Evolutionary conservation across 2,888 invertebrate species (phyloP), one percentile per base, ranked within the genome.

Genomic region (Crematogaster levior): DNA sequence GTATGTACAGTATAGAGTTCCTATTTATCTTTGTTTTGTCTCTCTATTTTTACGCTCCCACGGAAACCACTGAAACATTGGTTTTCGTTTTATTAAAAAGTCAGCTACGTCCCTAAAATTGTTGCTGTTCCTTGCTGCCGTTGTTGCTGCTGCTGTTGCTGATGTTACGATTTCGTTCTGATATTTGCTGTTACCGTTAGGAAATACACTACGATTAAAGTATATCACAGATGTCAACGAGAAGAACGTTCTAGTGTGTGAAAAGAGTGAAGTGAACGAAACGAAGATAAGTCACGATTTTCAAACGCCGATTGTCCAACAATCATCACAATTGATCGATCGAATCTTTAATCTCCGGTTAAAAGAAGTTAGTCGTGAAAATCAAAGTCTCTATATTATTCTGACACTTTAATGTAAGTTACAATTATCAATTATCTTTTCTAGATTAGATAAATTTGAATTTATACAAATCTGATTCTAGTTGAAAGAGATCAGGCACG

Each of bases 161-260:
- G 65, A 73, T 74, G 75, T 85, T 79, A 84, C 82, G 84, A 66
- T 82, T 81, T 87, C 81, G 68, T 82, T 82, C 66, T 56, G 80
- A 83, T 85, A 83, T 84, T 81, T 46, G 70, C 65, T 79, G 74
- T 86, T 84, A 72, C 84, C 85, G 85, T 90, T 91, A 91, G 92
- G 91, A 91, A 92, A 93, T 92, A 92, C 86, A 89, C 92, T 93
- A 93, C 91, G 91, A 92, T 93, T 93, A 93, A 93, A 93, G 92
- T 93, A 93, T 94, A 94, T 94, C 94, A 94, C 94, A 94, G 94
- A 93, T 93, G 91, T 93, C 91, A 93, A 93, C 91, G 91, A 92
- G 90, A 90, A 92, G 91, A 92, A 92, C 86, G 84, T 89, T 91
- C 91, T 92, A 91, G 84, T 87, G 92, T 86, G 89, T 91, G 85